Percentiles rank a stretch among this genome's conserved stretches.
Evolutionary conservation across 2,797 vertebrate genomes (phyloP).

Genomic region (Cyclura pinguis): DNA sequence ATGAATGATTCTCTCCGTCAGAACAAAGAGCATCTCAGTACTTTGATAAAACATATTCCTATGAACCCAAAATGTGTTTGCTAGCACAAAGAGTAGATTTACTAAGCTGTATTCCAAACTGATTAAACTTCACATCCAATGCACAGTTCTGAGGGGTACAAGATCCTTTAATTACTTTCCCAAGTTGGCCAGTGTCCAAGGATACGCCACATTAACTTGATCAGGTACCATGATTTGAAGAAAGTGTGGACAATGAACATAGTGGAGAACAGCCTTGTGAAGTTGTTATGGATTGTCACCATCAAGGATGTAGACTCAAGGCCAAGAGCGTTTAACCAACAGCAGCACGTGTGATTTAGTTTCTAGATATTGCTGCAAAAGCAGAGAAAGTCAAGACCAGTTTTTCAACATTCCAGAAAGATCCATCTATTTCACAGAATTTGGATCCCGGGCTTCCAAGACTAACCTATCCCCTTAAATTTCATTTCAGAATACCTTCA

Average conservation of each 20-base stretch:
- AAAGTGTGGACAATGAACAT: background rate
- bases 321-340: background rate
- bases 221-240: conserved; percentile 3
- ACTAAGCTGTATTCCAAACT: background rate
- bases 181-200: background rate
- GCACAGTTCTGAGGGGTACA: background rate
- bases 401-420: background rate
- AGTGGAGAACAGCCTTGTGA: background rate
- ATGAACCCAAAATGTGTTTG: too few species aligned
- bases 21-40: background rate
- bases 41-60: background rate
- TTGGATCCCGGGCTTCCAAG: background rate
- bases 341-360: background rate
- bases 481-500: background rate
- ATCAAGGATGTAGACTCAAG: background rate
- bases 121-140: background rate
- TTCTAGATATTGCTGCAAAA: background rate
- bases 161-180: conserved; percentile 6
- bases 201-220: background rate
- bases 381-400: background rate
- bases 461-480: background rate
- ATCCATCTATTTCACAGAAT: background rate
- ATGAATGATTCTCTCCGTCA: background rate
- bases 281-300: background rate
- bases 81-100: background rate